A percentile compares a stretch with the other conserved stretches of the same genome.
These are phyloP conservation scores for Stenopsyche tienmushanensis DNA, from an alignment of 1,140 invertebrate species.

Conservation along the genomic window DNA sequence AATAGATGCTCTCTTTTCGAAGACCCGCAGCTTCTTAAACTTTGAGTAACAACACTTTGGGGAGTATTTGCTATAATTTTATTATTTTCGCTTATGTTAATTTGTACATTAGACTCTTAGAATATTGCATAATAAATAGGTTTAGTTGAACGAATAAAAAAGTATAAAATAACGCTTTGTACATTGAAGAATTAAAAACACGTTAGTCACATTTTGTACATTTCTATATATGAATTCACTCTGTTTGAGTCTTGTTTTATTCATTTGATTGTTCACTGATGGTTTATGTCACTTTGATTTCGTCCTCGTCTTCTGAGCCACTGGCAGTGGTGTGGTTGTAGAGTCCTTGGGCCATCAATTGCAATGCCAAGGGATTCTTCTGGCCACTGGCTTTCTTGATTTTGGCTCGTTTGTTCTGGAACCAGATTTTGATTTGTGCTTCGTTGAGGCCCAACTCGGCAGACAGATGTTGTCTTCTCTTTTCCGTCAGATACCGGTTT, in stretches of 20 bases:
- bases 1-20: no score
- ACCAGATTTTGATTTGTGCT: conserved; percentile 95
- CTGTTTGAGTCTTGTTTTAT: neutral
- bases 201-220: neutral
- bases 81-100: no score
- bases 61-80: no score
- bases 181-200: no score
- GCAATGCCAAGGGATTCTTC: conserved; percentile 81
- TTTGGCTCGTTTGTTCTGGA: conserved; percentile 94
- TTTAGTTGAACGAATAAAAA: no score
- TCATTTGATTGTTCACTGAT: neutral
- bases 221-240: neutral
- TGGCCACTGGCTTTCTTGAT: conserved; percentile 87
- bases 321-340: conserved; percentile 86
- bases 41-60: no score
- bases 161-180: no score
- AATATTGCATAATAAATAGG: neutral
- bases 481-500: conserved; percentile 89
- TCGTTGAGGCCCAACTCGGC: conserved; percentile 86
- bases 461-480: conserved; percentile 82
- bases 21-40: no score
- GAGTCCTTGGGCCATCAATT: conserved; percentile 88
- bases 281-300: conserved; percentile 45
- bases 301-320: conserved; percentile 71
- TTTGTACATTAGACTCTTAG: neutral